Evolutionary conservation across 2,797 vertebrate species (phyloP), one percentile per base, ranked within the genome.

Genomic region (Alectoris magna): DNA sequence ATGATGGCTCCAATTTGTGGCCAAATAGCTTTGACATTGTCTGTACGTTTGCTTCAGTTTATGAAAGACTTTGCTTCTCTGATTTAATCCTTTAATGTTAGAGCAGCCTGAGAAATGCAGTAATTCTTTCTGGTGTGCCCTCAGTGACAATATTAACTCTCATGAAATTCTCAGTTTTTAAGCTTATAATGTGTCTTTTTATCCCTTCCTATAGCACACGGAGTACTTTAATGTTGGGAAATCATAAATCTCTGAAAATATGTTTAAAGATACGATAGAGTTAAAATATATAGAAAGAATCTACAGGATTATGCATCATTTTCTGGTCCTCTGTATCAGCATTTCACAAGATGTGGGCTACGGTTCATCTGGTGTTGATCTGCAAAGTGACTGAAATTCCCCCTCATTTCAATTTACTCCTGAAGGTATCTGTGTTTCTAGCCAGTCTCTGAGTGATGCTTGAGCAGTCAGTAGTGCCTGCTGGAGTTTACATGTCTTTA

Each of bases 21-120:
- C 93, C 91, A 92, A 59, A 95, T 94, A 90, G 83, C 91, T 96
- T 95, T 96, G 95, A 96, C 89, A 92, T 93, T 95, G 88, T 90
- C 95, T 94, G 79, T 91, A 79, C 1, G 0, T 94, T 92, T 86
- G 56, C 94, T 94, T 88, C 73, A 79, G 74, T 96, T 94, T 96
- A 90, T 95, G 82, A 84, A 94, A 95, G 94, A 87, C 93, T 95
- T 84, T 43, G 68, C 83, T 91, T 94, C 95, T 95, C 85, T 90
- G 91, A 71, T 92, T 90, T 94, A 95, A 95, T 94, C 94, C 93
- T 95, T 93, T 95, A 90, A 92, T 94, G 80, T 93, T 86, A 71
- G 60, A 92, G 74, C 68, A 88, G 64, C 58, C 76, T 84, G 89
- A 91, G 88, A 93, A 96, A 94, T 86, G 39, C 94, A 88, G 91